phyloP scores from a whole-genome alignment of 2,888 invertebrate species.

The Tetramorium bicarinatum region DNA sequence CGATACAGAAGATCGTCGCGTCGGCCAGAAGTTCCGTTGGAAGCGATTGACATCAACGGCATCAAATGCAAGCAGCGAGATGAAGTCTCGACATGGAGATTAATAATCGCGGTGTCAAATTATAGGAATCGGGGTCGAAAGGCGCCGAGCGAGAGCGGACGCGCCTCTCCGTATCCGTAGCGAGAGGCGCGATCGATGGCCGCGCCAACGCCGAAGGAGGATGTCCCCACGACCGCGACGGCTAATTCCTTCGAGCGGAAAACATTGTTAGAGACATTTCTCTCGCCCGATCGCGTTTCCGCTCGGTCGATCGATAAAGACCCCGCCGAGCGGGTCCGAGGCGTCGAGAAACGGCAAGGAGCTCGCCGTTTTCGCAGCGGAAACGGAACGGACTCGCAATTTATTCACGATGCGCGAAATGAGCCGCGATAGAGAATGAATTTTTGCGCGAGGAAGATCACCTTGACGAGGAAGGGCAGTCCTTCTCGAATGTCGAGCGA shows the following conservation, averaged over 20 bases:
- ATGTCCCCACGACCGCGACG: slow-evolving; percentile 58
- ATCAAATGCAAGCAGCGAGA: background rate
- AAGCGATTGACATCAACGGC: background rate
- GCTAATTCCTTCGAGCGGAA: slow-evolving; percentile 61
- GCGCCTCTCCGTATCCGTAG: background rate
- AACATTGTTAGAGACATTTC: slow-evolving; percentile 59
- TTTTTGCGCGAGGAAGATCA: background rate
- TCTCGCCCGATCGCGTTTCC: slow-evolving; percentile 66
- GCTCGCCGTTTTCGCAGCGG: slow-evolving; percentile 18
- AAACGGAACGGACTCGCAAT: background rate
- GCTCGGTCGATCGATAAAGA: slow-evolving; percentile 65
- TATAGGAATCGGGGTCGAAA: slow-evolving; percentile 8
- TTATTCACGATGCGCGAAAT: background rate
- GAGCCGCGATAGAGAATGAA: background rate
- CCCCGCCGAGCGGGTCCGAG: slow-evolving; percentile 47
- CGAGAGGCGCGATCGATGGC: background rate
- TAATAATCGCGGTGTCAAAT: slow-evolving; percentile 24
- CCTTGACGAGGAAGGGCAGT: background rate
- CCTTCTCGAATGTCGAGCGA: background rate
- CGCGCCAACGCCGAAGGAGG: slow-evolving; percentile 44
- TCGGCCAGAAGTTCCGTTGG: background rate
- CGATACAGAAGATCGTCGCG: background rate
- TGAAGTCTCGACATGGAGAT: background rate
- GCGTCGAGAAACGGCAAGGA: slow-evolving; percentile 20
- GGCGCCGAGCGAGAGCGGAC: background rate